Conservation (phyloP, 2,797 vertebrate genomes). For the Ibycter americanus region DNA sequence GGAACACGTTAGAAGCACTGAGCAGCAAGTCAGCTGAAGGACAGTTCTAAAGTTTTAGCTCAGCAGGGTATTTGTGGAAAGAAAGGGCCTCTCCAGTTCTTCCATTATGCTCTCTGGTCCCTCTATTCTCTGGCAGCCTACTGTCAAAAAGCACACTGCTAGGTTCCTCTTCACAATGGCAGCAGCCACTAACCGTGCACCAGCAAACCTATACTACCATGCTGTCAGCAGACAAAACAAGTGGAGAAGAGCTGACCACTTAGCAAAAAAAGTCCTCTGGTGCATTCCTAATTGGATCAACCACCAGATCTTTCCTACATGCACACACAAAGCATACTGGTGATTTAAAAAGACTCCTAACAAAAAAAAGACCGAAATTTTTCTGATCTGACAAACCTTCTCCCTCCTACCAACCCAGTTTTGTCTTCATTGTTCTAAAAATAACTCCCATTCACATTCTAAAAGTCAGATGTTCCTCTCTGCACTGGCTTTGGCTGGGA, state of each 20-base stretch:
- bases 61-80: neutral
- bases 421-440: constrained; percentile 24
- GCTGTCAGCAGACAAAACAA: neutral
- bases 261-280: neutral
- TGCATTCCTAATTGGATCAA: neutral
- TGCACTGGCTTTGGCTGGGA: neutral
- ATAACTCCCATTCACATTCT: neutral
- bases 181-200: neutral
- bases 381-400: neutral
- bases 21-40: neutral
- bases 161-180: neutral
- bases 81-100: accelerated
- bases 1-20: neutral
- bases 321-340: neutral
- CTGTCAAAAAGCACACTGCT: neutral
- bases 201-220: neutral
- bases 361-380: neutral
- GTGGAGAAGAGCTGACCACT: neutral
- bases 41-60: neutral
- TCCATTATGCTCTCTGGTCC: neutral
- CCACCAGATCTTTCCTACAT: neutral
- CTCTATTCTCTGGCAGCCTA: neutral
- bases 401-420: neutral
- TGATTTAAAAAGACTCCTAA: neutral
- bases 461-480: neutral